phyloP scores from a whole-genome alignment of 2,888 invertebrate genomes.

The Acleris laterana region DNA sequence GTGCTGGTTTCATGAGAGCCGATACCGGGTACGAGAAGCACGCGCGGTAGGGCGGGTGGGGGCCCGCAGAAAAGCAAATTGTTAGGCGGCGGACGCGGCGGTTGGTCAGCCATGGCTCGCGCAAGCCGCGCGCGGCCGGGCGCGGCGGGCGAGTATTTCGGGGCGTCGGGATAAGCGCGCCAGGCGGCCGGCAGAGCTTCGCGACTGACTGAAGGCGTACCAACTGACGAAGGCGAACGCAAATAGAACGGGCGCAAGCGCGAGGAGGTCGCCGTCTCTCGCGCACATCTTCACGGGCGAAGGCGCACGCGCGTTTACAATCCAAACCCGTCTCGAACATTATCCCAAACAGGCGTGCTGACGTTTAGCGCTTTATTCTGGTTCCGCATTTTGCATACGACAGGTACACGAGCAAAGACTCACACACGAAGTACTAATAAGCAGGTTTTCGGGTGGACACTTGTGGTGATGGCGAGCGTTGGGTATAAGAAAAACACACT shows the following conservation, averaged over 20 bases:
- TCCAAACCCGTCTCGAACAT: slow-evolving; percentile 79
- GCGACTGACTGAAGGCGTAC: slow-evolving; percentile 83
- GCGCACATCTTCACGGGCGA: slow-evolving; percentile 83
- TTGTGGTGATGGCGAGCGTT: slow-evolving; percentile 61
- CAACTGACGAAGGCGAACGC: slow-evolving; percentile 82
- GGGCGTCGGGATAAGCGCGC: slow-evolving; percentile 72
- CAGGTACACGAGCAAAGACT: slow-evolving; percentile 51
- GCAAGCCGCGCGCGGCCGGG: slow-evolving; percentile 70
- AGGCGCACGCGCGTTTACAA: slow-evolving; percentile 78
- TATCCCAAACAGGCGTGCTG: slow-evolving; percentile 75
- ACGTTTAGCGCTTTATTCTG: slow-evolving; percentile 76
- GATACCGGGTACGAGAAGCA: slow-evolving; percentile 79
- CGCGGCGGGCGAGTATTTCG: slow-evolving; percentile 67
- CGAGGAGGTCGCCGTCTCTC: slow-evolving; percentile 83
- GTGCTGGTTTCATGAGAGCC: slow-evolving; percentile 49
- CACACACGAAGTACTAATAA: slow-evolving; percentile 49
- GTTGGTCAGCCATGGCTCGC: slow-evolving; percentile 80
- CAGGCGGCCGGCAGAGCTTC: slow-evolving; percentile 80
- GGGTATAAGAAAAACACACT: slow-evolving; percentile 62
- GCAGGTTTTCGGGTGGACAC: slow-evolving; percentile 78
- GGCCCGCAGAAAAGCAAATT: slow-evolving; percentile 80
- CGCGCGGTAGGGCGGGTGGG: slow-evolving; percentile 77
- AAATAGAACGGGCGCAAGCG: slow-evolving; percentile 83
- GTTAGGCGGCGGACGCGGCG: slow-evolving; percentile 78
- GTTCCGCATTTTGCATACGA: slow-evolving; percentile 74